Base-by-base conservation (phyloP, 2,888 invertebrate genomes). In the Metallyticus violacea region DNA sequence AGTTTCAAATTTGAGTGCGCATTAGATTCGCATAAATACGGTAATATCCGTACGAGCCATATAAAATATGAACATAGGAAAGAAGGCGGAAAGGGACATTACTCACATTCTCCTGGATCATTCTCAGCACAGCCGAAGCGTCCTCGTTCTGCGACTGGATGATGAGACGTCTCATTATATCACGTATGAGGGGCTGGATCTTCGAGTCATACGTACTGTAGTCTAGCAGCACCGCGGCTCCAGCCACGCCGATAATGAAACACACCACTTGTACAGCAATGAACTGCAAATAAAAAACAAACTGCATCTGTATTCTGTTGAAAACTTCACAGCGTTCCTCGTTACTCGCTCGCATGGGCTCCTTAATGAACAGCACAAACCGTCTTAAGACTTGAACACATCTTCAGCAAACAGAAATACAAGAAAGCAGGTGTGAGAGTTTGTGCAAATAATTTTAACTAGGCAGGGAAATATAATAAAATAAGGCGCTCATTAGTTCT, bases 21-120 rank as follows among this genome's bases (percentile, higher is more conserved):
- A n/a, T n/a, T n/a, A n/a, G n/a, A n/a, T n/a, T n/a, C n/a, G n/a
- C n/a, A n/a, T n/a, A n/a, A n/a, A n/a, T n/a, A n/a, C n/a, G n/a
- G n/a, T n/a, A n/a, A n/a, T n/a, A n/a, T n/a, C n/a, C n/a, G n/a
- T n/a, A n/a, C n/a, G n/a, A n/a, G n/a, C n/a, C n/a, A n/a, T n/a
- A n/a, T n/a, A n/a, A n/a, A n/a, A n/a, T n/a, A n/a, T n/a, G n/a
- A n/a, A n/a, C n/a, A n/a, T n/a, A n/a, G n/a, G n/a, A n/a, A n/a
- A n/a, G n/a, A n/a, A n/a, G n/a, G n/a, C n/a, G n/a, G n/a, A n/a
- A n/a, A n/a, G 29, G 6, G 40, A 62, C 0, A 28, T n/a, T 22
- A 92, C 95, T 94, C 93, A 97, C 97, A 89, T 95, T 96, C 93
- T 97, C 97, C 91, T 98, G 97, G 81, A 97, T 95, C 93, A 96